These are phyloP conservation scores for Callinectes sapidus DNA, from an alignment of 2,888 invertebrate genomes.

Conservation along the genomic window DNA sequence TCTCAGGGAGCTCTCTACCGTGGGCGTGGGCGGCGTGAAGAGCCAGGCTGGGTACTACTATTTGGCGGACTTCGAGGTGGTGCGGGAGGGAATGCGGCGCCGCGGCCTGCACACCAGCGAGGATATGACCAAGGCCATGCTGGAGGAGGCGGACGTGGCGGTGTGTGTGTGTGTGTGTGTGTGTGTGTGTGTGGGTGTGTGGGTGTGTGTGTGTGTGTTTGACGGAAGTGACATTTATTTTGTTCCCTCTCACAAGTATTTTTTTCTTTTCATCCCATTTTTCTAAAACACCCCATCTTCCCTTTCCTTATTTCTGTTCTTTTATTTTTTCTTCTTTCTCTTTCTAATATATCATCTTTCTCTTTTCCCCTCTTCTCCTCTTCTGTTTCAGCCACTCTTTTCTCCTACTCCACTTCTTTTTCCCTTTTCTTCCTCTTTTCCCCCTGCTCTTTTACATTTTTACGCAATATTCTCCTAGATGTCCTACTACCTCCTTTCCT, in stretches of 20 bases:
- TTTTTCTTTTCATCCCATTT: not conserved
- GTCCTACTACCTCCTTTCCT: not conserved
- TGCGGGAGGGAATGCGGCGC: constrained; percentile 48
- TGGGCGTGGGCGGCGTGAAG: constrained; percentile 58
- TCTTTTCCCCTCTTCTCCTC: not conserved
- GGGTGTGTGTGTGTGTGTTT: constrained; percentile 36
- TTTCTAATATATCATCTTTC: not conserved
- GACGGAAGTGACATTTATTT: not conserved
- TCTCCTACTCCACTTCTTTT: not conserved
- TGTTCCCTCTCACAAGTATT: not conserved
- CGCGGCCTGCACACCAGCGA: constrained; percentile 64
- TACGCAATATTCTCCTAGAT: not conserved
- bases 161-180: constrained; percentile 56
- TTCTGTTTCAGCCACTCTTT: not conserved
- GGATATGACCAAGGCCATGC: constrained; percentile 63
- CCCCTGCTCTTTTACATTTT: not conserved
- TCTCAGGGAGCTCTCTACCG: constrained; percentile 66
- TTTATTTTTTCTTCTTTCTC: not conserved
- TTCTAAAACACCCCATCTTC: not conserved
- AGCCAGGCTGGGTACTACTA: constrained; percentile 72
- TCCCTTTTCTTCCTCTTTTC: not conserved
- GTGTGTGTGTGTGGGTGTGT: constrained; percentile 29
- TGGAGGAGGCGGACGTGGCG: constrained; percentile 69
- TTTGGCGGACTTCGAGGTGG: constrained; percentile 72
- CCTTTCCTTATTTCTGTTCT: not conserved